Conservation (phyloP, 1,140 invertebrate genomes). For the Tetragnatha versicolor region DNA sequence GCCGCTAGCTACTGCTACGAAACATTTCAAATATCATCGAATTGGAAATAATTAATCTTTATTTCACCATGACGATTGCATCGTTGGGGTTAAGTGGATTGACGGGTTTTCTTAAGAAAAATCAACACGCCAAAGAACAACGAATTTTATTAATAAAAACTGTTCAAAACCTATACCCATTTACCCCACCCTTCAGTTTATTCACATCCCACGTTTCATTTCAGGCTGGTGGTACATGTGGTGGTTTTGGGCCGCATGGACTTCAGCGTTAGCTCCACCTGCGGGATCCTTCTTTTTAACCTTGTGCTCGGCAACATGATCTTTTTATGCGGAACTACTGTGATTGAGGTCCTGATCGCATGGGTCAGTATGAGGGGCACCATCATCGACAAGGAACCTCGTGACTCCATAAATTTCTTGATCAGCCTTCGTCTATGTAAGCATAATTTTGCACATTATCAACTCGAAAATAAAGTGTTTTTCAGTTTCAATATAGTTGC, state of each 20-base stretch:
- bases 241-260: slow-evolving; percentile 73
- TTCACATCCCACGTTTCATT: neutral
- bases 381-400: slow-evolving; percentile 77
- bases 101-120: too few species aligned
- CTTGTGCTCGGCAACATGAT: slow-evolving; percentile 77
- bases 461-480: too few species aligned
- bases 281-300: slow-evolving; percentile 69
- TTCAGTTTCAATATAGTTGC: too few species aligned
- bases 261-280: slow-evolving; percentile 64
- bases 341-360: slow-evolving; percentile 77
- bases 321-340: slow-evolving; percentile 73
- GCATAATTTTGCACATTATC: slow-evolving; percentile 60
- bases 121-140: too few species aligned
- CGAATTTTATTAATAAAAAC: too few species aligned
- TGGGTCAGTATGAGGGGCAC: slow-evolving; percentile 81
- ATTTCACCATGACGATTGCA: too few species aligned
- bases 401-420: slow-evolving; percentile 81
- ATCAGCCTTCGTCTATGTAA: slow-evolving; percentile 83
- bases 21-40: too few species aligned
- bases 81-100: too few species aligned
- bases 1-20: too few species aligned
- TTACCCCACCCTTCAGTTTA: neutral
- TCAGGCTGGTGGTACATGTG: slow-evolving; percentile 70
- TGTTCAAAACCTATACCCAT: neutral
- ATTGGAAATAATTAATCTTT: too few species aligned